Evolutionary conservation across 2,888 invertebrate species (phyloP).

Genomic region (Tromatobia lineatoria): DNA sequence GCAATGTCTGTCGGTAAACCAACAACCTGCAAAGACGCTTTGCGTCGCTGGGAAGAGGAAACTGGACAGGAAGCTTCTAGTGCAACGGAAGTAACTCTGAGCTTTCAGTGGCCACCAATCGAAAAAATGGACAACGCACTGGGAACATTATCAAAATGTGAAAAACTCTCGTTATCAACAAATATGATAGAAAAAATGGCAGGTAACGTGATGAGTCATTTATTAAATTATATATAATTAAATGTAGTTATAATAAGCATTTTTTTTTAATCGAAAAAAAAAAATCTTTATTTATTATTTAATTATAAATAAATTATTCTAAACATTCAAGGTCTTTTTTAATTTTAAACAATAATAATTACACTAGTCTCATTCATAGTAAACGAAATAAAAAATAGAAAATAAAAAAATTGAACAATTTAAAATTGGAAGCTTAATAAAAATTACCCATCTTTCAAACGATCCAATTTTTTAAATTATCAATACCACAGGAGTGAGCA

Average conservation of each 20-base stretch:
- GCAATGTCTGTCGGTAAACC: conserved; percentile 87
- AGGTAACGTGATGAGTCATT: conserved; percentile 79
- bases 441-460: too few species aligned
- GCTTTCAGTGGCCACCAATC: conserved; percentile 96
- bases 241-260: too few species aligned
- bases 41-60: conserved; percentile 94
- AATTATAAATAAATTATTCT: not conserved
- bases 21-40: conserved; percentile 94
- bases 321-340: not conserved
- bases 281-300: not conserved
- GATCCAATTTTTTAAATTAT: conserved; percentile 8
- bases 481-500: conserved; percentile 88
- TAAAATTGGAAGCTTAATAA: too few species aligned
- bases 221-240: too few species aligned
- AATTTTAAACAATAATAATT: not conserved
- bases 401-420: too few species aligned
- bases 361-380: too few species aligned
- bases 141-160: conserved; percentile 91
- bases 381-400: too few species aligned
- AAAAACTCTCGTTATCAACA: conserved; percentile 95
- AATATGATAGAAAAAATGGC: conserved; percentile 97
- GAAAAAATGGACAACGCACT: conserved; percentile 97
- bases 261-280: not conserved
- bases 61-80: conserved; percentile 89
- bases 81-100: conserved; percentile 92